Base-by-base conservation (phyloP, 1,140 invertebrate genomes). In the Scylla paramamosain region DNA sequence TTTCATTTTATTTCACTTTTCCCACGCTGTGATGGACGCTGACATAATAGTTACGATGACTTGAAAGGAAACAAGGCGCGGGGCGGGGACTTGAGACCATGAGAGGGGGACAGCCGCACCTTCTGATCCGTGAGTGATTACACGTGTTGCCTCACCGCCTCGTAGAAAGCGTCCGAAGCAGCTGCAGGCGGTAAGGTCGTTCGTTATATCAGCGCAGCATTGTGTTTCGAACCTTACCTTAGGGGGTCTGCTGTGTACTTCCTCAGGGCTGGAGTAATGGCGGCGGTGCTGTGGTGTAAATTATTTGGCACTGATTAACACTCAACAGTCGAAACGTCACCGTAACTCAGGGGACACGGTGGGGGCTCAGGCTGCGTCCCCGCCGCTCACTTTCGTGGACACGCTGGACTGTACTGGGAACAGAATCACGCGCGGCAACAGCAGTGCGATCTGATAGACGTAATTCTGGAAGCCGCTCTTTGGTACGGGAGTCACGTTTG, bases 231-330 rank as follows among this genome's bases (percentile, higher is more conserved):
- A 6, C 67, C 67, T 77, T 77, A 77, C n/a, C n/a, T 77, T 12
- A 20, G 2, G 6, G n/a, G 67, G 2, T 20, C 67, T n/a, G 12
- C 8, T 77, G 67, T n/a, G 67, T 20, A n/a, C 67, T 77, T 77
- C 67, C 67, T 77, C 67, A n/a, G 67, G 25, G 67, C 67, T 77
- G 67, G 67, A n/a, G 67, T 77, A 77, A 77, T 77, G 20, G 25
- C 67, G 67, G 20, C 67, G 67, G 20, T 77, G 67, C n/a, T 77
- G 67, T 77, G 67, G 67, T 77, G 67, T 77, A 77, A 77, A 77
- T 77, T 77, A 77, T 77, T 77, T 77, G 67, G 67, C 67, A 77
- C 67, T 77, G 67, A 77, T 77, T 77, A 77, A 77, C 67, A n/a
- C 67, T 77, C 67, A 77, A 77, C 16, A 77, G 25, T 20, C n/a